A percentile compares a stretch with the other conserved stretches of the same genome.
These are phyloP conservation scores for Nothura maculosa DNA, from an alignment of 2,797 vertebrate species.

Conservation along the genomic window DNA sequence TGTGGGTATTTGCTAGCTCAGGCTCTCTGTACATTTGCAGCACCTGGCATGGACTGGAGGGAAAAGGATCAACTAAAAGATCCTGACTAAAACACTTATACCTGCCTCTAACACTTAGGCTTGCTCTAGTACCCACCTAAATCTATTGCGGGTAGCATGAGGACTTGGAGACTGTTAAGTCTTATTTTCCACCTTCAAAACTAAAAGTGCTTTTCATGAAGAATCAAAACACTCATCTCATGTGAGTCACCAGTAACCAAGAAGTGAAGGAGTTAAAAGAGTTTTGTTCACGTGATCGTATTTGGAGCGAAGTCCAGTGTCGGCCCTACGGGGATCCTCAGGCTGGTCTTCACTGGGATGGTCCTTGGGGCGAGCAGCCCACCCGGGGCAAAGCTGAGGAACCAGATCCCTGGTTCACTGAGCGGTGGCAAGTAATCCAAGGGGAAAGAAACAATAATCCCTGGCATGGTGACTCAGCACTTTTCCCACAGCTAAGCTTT, in stretches of 20 bases:
- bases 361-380: not conserved
- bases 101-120: fast-evolving
- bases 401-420: fast-evolving
- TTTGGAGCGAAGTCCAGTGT: constrained; percentile 18
- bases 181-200: not conserved
- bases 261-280: constrained; percentile 44
- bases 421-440: not conserved
- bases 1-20: not conserved
- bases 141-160: not conserved
- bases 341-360: not conserved
- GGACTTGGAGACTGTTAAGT: not conserved
- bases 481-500: constrained; percentile 14
- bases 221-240: not conserved
- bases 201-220: not conserved
- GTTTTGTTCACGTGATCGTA: not conserved
- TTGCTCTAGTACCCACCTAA: not conserved
- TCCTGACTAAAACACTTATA: not conserved
- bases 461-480: not conserved
- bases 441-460: fast-evolving
- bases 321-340: not conserved
- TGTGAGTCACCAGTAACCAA: not conserved
- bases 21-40: not conserved
- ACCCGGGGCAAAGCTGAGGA: not conserved
- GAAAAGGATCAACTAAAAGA: not conserved
- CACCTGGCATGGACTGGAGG: not conserved